These are phyloP conservation scores for Cebidichthys violaceus DNA, from an alignment of 2,113 vertebrate species.

Conservation along the genomic window DNA sequence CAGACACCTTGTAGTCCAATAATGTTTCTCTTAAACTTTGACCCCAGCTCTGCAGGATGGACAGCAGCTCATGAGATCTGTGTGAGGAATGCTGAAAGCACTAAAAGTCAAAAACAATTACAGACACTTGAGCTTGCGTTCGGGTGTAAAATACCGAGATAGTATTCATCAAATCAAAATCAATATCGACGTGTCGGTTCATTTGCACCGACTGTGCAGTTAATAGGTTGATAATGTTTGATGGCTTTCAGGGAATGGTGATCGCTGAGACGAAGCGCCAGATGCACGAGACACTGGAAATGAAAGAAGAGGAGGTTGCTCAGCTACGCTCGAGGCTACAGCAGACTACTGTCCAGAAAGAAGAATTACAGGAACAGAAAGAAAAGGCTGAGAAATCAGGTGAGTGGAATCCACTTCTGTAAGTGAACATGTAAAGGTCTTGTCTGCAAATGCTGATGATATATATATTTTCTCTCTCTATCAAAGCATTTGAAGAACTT, in stretches of 20 bases:
- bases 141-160: constrained; percentile 9
- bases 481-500: constrained; percentile 94
- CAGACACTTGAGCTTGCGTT: constrained; percentile 9
- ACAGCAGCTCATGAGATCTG: constrained; percentile 37
- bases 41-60: constrained; percentile 59
- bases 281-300: constrained; percentile 96
- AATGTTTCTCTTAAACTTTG: constrained; percentile 70
- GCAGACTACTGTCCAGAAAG: constrained; percentile 85
- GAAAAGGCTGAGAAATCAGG: constrained; percentile 96
- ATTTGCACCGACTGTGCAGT: neutral
- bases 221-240: neutral
- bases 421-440: neutral
- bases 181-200: neutral
- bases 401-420: constrained; percentile 72
- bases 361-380: constrained; percentile 92
- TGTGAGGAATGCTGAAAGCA: constrained; percentile 58
- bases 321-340: constrained; percentile 89
- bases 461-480: neutral
- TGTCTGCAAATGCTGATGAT: neutral
- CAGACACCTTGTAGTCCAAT: constrained; percentile 38
- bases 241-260: constrained; percentile 91
- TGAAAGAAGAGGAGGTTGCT: constrained; percentile 96
- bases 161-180: neutral
- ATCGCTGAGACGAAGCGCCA: constrained; percentile 97
- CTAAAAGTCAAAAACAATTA: constrained; percentile 41